Evolutionary conservation across 2,797 vertebrate genomes (phyloP).

Genomic region (Labroides dimidiatus): DNA sequence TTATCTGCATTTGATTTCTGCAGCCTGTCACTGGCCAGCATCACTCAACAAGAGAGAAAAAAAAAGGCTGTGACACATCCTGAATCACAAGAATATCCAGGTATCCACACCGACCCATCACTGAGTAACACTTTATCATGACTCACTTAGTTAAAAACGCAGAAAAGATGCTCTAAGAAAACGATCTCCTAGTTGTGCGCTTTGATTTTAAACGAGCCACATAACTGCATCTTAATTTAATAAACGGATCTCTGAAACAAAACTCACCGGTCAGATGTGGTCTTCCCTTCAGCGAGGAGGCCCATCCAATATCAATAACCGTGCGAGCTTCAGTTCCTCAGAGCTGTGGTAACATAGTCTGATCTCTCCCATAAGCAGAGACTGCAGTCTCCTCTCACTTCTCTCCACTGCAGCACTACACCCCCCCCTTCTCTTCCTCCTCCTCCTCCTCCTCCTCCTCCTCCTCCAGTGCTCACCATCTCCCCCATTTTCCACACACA

Average conservation of each 20-base stretch:
- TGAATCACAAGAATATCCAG: conserved; percentile 28
- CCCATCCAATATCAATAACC: conserved; percentile 75
- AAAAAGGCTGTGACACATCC: conserved; percentile 31
- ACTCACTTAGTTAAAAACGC: conserved; percentile 38
- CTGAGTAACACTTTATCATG: conserved; percentile 13
- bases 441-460: conserved; percentile 49
- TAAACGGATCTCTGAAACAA: conserved; percentile 9
- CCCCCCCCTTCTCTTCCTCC: conserved; percentile 51
- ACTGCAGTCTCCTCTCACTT: conserved; percentile 87
- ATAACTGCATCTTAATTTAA: conserved; percentile 19
- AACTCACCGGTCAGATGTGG: conserved; percentile 80
- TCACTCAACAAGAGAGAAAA: conserved; percentile 38
- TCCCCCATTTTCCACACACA: conserved; percentile 59
- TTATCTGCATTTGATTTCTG: conserved; percentile 62
- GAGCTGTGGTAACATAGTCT: conserved; percentile 78
- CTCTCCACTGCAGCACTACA: conserved; percentile 85
- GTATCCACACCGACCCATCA: background rate
- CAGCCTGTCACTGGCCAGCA: conserved; percentile 52
- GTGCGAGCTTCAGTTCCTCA: conserved; percentile 73
- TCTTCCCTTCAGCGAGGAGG: conserved; percentile 67
- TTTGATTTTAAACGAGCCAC: conserved; percentile 9
- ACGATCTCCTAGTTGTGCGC: conserved; percentile 3
- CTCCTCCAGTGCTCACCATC: conserved; percentile 66
- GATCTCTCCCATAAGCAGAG: conserved; percentile 81
- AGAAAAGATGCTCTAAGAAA: conserved; percentile 13